These are phyloP conservation scores for Lasaia peninsularis DNA, from an alignment of 1,140 invertebrate genomes.

Conservation along the genomic window DNA sequence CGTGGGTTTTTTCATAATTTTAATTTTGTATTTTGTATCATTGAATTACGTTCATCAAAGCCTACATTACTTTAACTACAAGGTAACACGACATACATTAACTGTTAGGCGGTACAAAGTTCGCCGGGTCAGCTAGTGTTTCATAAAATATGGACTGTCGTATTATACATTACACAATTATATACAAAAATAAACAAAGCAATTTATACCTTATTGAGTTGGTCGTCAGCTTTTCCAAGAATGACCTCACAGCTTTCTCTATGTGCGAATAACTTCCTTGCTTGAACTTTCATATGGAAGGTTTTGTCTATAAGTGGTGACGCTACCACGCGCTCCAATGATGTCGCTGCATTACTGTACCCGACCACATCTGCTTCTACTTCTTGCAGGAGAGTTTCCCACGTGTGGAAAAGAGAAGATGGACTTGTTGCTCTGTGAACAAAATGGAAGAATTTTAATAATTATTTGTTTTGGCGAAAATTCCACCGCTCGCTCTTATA, in stretches of 20 bases:
- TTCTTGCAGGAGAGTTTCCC: conserved; percentile 94
- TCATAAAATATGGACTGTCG: too few relatives aligned
- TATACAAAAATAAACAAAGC: background rate
- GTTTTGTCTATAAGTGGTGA: conserved; percentile 92
- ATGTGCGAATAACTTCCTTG: conserved; percentile 93
- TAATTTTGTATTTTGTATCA: too few relatives aligned
- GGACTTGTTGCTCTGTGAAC: conserved; percentile 85
- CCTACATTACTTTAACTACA: too few relatives aligned
- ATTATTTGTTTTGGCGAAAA: too few relatives aligned
- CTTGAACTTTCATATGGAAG: conserved; percentile 95
- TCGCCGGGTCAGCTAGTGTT: conserved; percentile 20
- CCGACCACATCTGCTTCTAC: conserved; percentile 95
- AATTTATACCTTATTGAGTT: conserved; percentile 83
- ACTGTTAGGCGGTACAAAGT: conserved; percentile 14
- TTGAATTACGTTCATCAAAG: too few relatives aligned
- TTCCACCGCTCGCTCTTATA: too few relatives aligned
- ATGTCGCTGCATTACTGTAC: conserved; percentile 91
- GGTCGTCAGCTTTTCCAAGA: conserved; percentile 92
- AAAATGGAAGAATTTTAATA: conserved; percentile 3
- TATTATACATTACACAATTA: too few relatives aligned
- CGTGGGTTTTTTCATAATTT: too few relatives aligned
- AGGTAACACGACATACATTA: too few relatives aligned
- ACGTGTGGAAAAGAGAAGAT: conserved; percentile 91
- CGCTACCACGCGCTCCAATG: conserved; percentile 87
- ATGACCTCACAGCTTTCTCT: conserved; percentile 94